These are phyloP conservation scores for Pseudomyrmex gracilis DNA, from an alignment of 1,140 invertebrate species.

Conservation along the genomic window DNA sequence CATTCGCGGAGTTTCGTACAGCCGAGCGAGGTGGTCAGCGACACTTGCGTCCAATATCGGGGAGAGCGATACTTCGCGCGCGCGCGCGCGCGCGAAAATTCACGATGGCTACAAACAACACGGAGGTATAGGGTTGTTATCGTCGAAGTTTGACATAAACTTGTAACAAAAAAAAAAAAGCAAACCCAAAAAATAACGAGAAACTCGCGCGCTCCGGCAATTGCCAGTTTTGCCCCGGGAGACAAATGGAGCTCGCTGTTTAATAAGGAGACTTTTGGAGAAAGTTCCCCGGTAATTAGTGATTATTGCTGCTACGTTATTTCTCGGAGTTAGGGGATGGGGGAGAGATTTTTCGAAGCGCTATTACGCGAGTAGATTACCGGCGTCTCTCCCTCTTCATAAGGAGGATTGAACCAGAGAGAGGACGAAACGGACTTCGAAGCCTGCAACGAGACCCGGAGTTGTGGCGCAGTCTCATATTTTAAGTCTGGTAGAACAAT, in stretches of 20 bases:
- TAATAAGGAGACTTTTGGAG: constrained; percentile 63
- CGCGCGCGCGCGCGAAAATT: not conserved
- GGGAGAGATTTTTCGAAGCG: constrained; percentile 49
- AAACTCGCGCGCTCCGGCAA: not conserved
- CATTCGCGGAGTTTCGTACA: constrained; percentile 37
- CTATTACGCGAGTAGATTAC: constrained; percentile 73
- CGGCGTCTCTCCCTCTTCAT: constrained; percentile 48
- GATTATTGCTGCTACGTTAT: constrained; percentile 67
- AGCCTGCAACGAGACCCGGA: constrained; percentile 62
- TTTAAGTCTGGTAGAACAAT: constrained; percentile 82
- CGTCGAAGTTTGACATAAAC: not conserved
- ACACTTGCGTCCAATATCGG: constrained; percentile 29
- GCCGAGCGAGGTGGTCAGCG: constrained; percentile 29
- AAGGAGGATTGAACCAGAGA: constrained; percentile 67
- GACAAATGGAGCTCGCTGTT: constrained; percentile 63
- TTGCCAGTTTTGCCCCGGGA: constrained; percentile 1
- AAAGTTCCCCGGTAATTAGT: constrained; percentile 69
- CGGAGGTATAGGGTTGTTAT: constrained; percentile 31
- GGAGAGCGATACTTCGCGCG: constrained; percentile 9
- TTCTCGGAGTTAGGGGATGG: constrained; percentile 51
- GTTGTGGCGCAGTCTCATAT: constrained; percentile 80
- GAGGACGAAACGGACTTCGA: constrained; percentile 67
- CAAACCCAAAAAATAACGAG: no score
- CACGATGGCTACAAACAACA: constrained; percentile 46
- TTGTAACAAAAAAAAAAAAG: not conserved